phyloP scores from a whole-genome alignment of 2,113 vertebrate species.

The Corythornis cristatus region DNA sequence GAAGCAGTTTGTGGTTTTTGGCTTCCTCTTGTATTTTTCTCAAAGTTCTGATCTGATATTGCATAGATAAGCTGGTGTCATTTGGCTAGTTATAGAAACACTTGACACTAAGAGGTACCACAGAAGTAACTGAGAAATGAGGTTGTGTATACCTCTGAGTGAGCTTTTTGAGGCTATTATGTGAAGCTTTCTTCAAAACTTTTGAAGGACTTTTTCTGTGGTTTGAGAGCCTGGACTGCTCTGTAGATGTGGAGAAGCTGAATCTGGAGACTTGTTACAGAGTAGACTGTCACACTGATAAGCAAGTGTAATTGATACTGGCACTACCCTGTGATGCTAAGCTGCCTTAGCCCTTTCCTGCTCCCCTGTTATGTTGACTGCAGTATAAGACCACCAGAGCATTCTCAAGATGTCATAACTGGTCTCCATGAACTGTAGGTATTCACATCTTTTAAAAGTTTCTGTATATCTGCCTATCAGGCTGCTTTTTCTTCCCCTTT shows the following conservation, averaged over 20 bases:
- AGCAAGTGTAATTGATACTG: too few relatives aligned
- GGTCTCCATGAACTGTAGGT: neutral
- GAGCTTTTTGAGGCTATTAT: neutral
- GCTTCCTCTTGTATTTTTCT: neutral
- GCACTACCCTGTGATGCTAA: accelerated
- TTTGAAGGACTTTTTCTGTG: neutral
- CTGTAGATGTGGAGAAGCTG: neutral
- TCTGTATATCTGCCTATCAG: neutral
- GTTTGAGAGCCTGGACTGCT: neutral
- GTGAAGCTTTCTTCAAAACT: neutral
- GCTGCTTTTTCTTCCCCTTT: neutral
- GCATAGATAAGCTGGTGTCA: neutral
- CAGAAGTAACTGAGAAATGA: neutral
- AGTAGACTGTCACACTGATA: neutral
- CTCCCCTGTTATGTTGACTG: neutral
- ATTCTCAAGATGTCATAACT: neutral
- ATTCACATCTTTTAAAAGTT: neutral
- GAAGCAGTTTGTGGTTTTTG: neutral
- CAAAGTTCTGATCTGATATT: neutral
- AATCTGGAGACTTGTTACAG: neutral
- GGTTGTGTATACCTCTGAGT: accelerated
- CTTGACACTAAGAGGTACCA: accelerated
- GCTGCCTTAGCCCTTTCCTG: neutral
- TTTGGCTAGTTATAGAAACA: neutral
- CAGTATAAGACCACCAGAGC: neutral